Evolutionary conservation across 2,888 invertebrate species (phyloP), one percentile per base, ranked within the genome.

Genomic region (Aelia acuminata): DNA sequence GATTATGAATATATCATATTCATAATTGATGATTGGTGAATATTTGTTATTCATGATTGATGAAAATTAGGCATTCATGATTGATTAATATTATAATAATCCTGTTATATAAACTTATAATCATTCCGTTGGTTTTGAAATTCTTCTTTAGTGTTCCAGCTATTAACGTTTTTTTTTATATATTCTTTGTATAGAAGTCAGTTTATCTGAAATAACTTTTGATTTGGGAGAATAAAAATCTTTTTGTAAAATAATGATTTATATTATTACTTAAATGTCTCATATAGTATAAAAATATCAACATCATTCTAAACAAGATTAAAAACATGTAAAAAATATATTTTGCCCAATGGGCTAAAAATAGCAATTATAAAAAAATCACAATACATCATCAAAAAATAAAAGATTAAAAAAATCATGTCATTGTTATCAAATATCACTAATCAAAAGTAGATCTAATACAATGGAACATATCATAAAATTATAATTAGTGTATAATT

Each of bases 241-340:
- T 3, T 80, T 70, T 70, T 13, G 5, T n/a, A 31, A 80, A 80
- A 80, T 80, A 80, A 39, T n/a, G 43, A 43, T 80, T 43, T 43
- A 43, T 80, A 80, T 80, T 20, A 80, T 80, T 80, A 80, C 43
- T n/a, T 80, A 22, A 85, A 50, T 85, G 53, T 50, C 31, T 47
- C 22, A 39, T 50, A 43, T 26, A 50, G 87, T 87, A 87, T 39
- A 87, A 87, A 87, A 87, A 87, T 87, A 87, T 47, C 75, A 49
- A 39, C 49, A 87, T 48, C 43, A 50, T 87, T 75, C 50, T 87
- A n/a, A 53, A 49, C 5, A 80, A 50, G 53, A 84, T 35, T 80
- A 87, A 43, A 87, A 87, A 87, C 39, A 87, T 87, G 75, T 43
- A 87, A 87, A 87, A 87, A 87, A 80, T 87, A 80, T 43, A 22